These are phyloP conservation scores for Orius insidiosus DNA, from an alignment of 1,140 invertebrate genomes.

Conservation along the genomic window DNA sequence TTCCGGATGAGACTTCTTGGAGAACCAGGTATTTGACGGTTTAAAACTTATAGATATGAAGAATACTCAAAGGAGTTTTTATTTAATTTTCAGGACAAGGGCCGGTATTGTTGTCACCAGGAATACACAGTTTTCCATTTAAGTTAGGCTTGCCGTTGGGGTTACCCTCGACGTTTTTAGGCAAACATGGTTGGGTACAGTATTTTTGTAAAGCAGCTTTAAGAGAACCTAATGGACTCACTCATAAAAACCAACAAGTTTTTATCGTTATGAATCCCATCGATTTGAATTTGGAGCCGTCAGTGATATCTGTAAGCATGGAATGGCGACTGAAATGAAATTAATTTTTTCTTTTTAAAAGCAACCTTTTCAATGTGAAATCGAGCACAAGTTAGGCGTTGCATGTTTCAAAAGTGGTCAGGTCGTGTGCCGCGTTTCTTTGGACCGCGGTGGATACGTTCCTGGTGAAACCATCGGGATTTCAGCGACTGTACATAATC, in stretches of 20 bases:
- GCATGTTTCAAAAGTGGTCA: slow-evolving; percentile 67
- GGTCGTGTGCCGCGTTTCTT: slow-evolving; percentile 62
- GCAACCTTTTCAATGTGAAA: slow-evolving; percentile 82
- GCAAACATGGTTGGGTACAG: slow-evolving; percentile 89
- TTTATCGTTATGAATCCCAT: slow-evolving; percentile 95
- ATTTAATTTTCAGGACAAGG: slow-evolving; percentile 45
- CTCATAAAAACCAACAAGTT: slow-evolving; percentile 90
- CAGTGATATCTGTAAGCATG: slow-evolving; percentile 71
- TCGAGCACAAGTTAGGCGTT: slow-evolving; percentile 75
- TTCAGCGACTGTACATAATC: slow-evolving; percentile 68
- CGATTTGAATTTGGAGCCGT: slow-evolving; percentile 78
- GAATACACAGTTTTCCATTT: slow-evolving; percentile 90
- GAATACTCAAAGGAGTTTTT: not conserved
- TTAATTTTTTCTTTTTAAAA: no score
- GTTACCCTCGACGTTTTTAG: slow-evolving; percentile 80
- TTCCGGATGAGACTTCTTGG: slow-evolving; percentile 83
- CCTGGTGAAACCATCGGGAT: slow-evolving; percentile 81
- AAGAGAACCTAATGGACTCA: slow-evolving; percentile 71
- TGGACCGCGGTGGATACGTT: slow-evolving; percentile 83
- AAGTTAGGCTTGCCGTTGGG: slow-evolving; percentile 79
- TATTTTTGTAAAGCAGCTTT: slow-evolving; percentile 86
- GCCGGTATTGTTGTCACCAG: slow-evolving; percentile 70
- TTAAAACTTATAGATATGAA: not conserved
- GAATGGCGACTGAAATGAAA: no score
- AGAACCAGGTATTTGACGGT: slow-evolving; percentile 49